These are phyloP conservation scores for Drosophila erecta DNA, from an alignment of 1,140 invertebrate genomes.

Conservation along the genomic window DNA sequence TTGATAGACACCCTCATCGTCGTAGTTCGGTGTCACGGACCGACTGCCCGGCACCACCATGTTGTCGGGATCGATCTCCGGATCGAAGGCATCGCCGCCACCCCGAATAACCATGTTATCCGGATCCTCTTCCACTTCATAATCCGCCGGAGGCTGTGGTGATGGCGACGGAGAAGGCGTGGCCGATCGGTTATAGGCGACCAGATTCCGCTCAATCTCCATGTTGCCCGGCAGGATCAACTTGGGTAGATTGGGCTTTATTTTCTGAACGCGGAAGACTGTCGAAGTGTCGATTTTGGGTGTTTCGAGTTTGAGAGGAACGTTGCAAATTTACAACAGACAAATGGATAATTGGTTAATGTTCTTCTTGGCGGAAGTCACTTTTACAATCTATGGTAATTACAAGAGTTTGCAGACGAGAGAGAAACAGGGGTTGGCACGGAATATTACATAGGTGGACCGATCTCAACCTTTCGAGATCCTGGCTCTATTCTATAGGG, in stretches of 20 bases:
- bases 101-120: constrained; percentile 82
- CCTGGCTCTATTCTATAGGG: constrained; percentile 30
- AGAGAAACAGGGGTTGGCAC: constrained; percentile 29
- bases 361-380: constrained; percentile 36
- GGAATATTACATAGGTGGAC: constrained; percentile 19
- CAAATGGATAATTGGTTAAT: constrained; percentile 80
- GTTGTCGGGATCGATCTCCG: constrained; percentile 79
- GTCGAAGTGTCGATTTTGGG: constrained; percentile 29
- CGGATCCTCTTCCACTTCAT: constrained; percentile 82
- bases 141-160: constrained; percentile 74
- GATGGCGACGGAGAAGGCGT: constrained; percentile 74
- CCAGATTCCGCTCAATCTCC: constrained; percentile 65
- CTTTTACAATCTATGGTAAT: constrained; percentile 64
- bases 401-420: constrained; percentile 53
- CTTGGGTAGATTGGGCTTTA: constrained; percentile 84
- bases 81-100: constrained; percentile 68
- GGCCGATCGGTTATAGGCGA: constrained; percentile 37
- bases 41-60: constrained; percentile 82
- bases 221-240: constrained; percentile 79
- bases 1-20: constrained; percentile 77
- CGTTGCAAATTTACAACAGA: constrained; percentile 60
- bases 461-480: constrained; percentile 24
- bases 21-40: constrained; percentile 73
- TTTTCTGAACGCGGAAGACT: constrained; percentile 84
- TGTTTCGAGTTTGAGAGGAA: constrained; percentile 67